Conservation (phyloP, 2,888 invertebrate genomes). For the Rhingia campestris region DNA sequence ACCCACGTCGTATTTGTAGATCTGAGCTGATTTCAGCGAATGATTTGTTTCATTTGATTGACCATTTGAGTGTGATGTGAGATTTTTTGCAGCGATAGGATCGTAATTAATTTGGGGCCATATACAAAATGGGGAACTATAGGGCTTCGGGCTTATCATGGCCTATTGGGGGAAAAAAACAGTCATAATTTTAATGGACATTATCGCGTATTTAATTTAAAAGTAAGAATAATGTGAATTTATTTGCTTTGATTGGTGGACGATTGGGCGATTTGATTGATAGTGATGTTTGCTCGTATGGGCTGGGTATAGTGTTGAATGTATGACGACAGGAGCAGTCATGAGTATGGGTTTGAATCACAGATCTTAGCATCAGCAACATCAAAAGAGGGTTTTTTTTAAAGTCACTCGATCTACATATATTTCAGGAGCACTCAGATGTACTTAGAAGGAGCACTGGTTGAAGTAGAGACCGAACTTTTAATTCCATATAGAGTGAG, state of each 20-base stretch:
- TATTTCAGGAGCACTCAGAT: too few species aligned
- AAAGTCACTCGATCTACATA: too few species aligned
- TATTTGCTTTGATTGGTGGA: neutral
- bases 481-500: too few species aligned
- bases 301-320: too few species aligned
- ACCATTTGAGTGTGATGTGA: slow-evolving; percentile 37
- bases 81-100: slow-evolving; percentile 30
- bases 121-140: neutral
- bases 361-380: too few species aligned
- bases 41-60: slow-evolving; percentile 55
- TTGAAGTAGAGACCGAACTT: too few species aligned
- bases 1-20: slow-evolving; percentile 57
- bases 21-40: neutral
- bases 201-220: slow-evolving; percentile 20
- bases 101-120: slow-evolving; percentile 53
- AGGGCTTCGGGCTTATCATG: neutral
- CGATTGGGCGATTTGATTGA: too few species aligned
- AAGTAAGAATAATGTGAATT: neutral
- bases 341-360: too few species aligned
- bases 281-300: too few species aligned
- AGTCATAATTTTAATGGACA: slow-evolving; percentile 13
- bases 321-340: too few species aligned
- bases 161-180: neutral
- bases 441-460: too few species aligned
- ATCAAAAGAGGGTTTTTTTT: too few species aligned